These are phyloP conservation scores for Idaea straminata DNA, from an alignment of 2,888 invertebrate genomes.

Conservation along the genomic window DNA sequence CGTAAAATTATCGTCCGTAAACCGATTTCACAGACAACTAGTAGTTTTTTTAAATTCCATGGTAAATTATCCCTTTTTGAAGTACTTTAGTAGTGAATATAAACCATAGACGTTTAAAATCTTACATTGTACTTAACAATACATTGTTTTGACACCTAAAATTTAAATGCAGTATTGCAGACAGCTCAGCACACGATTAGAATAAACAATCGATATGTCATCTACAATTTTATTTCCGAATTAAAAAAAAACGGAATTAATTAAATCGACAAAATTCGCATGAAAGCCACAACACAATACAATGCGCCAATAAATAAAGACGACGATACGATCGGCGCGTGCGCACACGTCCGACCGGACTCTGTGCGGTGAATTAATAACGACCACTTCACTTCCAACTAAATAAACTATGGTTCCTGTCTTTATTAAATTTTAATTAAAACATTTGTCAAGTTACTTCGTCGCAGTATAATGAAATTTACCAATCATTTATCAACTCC, in stretches of 20 bases:
- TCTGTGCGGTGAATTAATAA: slow-evolving; percentile 1
- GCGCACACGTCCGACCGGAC: slow-evolving; percentile 34
- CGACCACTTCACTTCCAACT: not conserved
- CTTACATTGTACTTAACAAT: not conserved
- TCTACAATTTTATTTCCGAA: slow-evolving; percentile 3
- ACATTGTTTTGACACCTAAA: not conserved
- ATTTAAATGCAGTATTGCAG: not conserved
- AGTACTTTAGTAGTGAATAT: too few relatives aligned
- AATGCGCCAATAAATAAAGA: slow-evolving; percentile 53
- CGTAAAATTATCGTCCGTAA: too few relatives aligned
- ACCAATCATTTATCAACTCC: too few relatives aligned
- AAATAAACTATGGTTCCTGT: slow-evolving; percentile 1
- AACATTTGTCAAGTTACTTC: not conserved
- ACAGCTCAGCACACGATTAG: not conserved
- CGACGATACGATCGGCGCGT: slow-evolving; percentile 45
- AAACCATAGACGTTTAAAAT: too few relatives aligned
- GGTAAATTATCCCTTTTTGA: too few relatives aligned
- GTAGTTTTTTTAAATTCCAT: too few relatives aligned
- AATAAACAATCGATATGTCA: not conserved
- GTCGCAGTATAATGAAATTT: too few relatives aligned
- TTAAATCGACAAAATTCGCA: slow-evolving; percentile 39
- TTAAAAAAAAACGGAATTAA: slow-evolving; percentile 28
- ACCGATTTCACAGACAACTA: too few relatives aligned
- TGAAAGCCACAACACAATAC: slow-evolving; percentile 35
- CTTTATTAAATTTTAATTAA: not conserved